phyloP scores from a whole-genome alignment of 2,113 vertebrate genomes.

The Suncus etruscus region DNA sequence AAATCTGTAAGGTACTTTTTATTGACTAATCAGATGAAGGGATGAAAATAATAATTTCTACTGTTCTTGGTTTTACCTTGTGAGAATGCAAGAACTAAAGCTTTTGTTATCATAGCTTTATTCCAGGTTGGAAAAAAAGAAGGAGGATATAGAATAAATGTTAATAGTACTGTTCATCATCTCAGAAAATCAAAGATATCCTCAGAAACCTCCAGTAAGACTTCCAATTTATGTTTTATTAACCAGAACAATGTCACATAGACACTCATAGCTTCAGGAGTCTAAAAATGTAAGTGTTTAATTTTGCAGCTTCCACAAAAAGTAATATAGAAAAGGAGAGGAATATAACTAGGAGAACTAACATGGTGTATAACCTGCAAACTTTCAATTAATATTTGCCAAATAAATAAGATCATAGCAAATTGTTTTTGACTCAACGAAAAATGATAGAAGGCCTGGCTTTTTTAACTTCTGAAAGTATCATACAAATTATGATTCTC shows the following conservation, averaged over 20 bases:
- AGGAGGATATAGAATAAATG: not conserved
- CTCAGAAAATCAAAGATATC: constrained; percentile 23
- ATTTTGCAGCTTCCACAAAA: not conserved
- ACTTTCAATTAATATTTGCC: not conserved
- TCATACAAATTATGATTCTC: not conserved
- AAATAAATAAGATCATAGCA: constrained; percentile 10
- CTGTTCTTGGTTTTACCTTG: not conserved
- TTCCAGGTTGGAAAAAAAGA: not conserved
- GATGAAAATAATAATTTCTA: not conserved
- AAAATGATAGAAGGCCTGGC: not conserved
- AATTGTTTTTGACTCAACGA: not conserved
- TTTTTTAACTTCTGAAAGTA: not conserved
- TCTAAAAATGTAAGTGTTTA: constrained; percentile 23
- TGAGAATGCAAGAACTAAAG: not conserved
- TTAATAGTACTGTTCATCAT: not conserved
- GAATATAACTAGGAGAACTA: not conserved
- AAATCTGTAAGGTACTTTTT: not conserved
- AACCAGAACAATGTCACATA: not conserved
- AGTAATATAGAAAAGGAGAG: not conserved
- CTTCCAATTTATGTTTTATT: constrained; percentile 1
- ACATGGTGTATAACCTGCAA: not conserved
- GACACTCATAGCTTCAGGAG: not conserved
- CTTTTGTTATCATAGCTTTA: not conserved
- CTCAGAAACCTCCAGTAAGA: not conserved
- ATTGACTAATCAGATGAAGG: not conserved